Percentiles rank a stretch among this genome's conserved stretches.
These are phyloP conservation scores for Hemistola chrysoprasaria DNA, from an alignment of 2,888 invertebrate genomes.

Conservation along the genomic window DNA sequence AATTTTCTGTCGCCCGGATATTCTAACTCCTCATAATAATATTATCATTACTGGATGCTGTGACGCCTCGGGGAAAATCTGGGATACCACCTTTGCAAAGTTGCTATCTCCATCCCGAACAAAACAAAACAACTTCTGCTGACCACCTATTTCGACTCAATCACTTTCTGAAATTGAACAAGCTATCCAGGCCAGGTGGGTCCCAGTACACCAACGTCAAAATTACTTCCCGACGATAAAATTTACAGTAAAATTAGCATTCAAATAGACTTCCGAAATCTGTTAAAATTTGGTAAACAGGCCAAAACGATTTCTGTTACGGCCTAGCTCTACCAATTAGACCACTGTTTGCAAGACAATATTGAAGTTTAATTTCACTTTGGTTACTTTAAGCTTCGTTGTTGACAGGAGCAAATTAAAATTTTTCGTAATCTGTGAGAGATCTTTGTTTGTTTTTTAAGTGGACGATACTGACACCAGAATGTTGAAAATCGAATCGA, in stretches of 20 bases:
- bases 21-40: too few species aligned
- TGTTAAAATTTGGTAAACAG: conserved; percentile 38
- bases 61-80: too few species aligned
- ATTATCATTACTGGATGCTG: too few species aligned
- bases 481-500: too few species aligned
- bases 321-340: conserved; percentile 48
- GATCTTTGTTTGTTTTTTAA: conserved; percentile 23
- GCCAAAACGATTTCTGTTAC: conserved; percentile 44
- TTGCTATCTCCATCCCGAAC: too few species aligned
- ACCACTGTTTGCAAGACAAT: conserved; percentile 53
- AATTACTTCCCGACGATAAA: conserved; percentile 46
- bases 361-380: conserved; percentile 56
- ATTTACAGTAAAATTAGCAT: conserved; percentile 58
- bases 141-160: conserved; percentile 10
- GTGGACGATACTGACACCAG: conserved; percentile 2
- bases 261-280: conserved; percentile 50
- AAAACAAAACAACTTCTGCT: conserved; percentile 9
- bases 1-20: too few species aligned
- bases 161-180: conserved; percentile 8
- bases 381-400: conserved; percentile 33
- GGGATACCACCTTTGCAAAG: too few species aligned
- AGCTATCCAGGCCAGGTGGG: conserved; percentile 31
- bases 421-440: conserved; percentile 22
- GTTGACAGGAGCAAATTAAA: conserved; percentile 32
- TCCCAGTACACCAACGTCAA: conserved; percentile 33